Evolutionary conservation across 2,113 vertebrate species (phyloP).

Genomic region (Callocephalon fimbriatum): DNA sequence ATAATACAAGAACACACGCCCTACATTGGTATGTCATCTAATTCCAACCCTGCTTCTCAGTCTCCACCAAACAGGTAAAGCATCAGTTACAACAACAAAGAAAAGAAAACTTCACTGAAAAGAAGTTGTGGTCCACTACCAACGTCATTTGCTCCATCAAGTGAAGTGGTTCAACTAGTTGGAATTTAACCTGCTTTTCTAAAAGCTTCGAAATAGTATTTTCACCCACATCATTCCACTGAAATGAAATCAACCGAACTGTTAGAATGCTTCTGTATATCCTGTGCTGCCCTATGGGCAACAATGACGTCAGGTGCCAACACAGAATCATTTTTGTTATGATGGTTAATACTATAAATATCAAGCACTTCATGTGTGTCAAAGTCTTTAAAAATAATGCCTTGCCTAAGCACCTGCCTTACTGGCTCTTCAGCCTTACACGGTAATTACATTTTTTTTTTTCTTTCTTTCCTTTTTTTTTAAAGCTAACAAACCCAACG

Average conservation of each 20-base stretch:
- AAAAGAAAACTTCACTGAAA: slow-evolving; percentile 30
- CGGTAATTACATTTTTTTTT: neutral
- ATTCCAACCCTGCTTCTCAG: slow-evolving; percentile 44
- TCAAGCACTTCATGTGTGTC: slow-evolving; percentile 31
- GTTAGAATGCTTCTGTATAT: slow-evolving; percentile 27
- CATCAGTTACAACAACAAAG: slow-evolving; percentile 36
- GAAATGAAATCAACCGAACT: slow-evolving; percentile 30
- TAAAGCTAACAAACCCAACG: neutral
- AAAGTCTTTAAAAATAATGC: slow-evolving; percentile 25
- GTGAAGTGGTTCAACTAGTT: slow-evolving; percentile 1
- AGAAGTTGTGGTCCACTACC: neutral
- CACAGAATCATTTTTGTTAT: neutral
- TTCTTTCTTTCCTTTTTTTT: neutral
- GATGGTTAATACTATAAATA: slow-evolving; percentile 33
- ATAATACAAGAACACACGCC: slow-evolving; percentile 62
- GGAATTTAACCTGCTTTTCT: slow-evolving; percentile 66
- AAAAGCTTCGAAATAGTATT: slow-evolving; percentile 1
- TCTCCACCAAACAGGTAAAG: slow-evolving; percentile 41
- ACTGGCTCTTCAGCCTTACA: slow-evolving; percentile 20
- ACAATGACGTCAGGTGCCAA: slow-evolving; percentile 6
- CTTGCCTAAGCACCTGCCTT: slow-evolving; percentile 20
- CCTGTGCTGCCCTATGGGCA: neutral
- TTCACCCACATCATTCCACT: slow-evolving; percentile 50
- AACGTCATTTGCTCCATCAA: neutral
- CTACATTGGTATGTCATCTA: slow-evolving; percentile 16